Conservation (phyloP, 1,140 invertebrate species). For the Drosophila setifemur region DNA sequence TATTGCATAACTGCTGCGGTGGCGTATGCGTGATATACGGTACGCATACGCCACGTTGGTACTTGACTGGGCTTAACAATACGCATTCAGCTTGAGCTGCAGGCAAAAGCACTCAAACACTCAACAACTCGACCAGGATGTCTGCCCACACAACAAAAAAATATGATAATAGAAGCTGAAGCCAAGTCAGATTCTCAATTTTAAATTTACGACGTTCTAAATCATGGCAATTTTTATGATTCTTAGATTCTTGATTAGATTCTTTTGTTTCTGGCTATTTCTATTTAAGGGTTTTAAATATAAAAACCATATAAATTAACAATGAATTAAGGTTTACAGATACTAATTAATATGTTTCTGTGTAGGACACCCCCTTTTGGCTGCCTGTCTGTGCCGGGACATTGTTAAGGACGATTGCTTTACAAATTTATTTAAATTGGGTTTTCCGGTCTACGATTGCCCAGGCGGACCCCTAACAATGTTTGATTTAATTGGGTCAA, state of each 20-base stretch:
- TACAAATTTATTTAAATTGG: conserved; percentile 48
- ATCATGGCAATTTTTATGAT: too few species aligned
- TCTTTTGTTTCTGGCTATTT: too few species aligned
- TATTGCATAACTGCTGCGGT: conserved; percentile 58
- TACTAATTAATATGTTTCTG: too few species aligned
- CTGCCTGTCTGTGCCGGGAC: conserved; percentile 25
- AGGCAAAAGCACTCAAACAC: conserved; percentile 3
- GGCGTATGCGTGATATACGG: conserved; percentile 26
- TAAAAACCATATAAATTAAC: background rate
- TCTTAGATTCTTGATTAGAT: too few species aligned
- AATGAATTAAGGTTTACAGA: too few species aligned
- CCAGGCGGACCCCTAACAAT: conserved; percentile 1
- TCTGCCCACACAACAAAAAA: too few species aligned
- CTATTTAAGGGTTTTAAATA: too few species aligned
- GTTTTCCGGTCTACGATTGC: conserved; percentile 14
- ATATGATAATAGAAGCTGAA: too few species aligned
- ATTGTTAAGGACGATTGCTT: conserved; percentile 26
- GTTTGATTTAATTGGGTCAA: conserved; percentile 60
- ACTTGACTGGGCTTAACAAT: too few species aligned
- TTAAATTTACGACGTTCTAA: too few species aligned
- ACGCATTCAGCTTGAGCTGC: background rate
- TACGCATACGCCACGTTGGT: conserved; percentile 25
- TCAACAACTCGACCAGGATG: too few species aligned
- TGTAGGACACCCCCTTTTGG: background rate
- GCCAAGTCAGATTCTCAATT: too few species aligned